Conservation (phyloP, 2,797 vertebrate genomes). For the Crocidura indochinensis region DNA sequence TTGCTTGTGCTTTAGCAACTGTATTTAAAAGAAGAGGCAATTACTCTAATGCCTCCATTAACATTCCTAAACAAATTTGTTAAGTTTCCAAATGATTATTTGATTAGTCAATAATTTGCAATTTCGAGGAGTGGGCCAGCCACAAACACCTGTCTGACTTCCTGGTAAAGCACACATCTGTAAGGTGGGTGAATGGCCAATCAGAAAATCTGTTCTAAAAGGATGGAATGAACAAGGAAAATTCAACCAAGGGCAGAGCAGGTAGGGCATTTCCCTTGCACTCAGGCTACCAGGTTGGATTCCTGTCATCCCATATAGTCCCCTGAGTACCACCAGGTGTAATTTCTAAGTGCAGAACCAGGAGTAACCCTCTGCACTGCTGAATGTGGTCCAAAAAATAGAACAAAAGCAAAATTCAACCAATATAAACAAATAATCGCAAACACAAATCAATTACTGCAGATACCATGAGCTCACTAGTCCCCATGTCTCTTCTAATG, state of each 20-base stretch:
- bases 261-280: no score
- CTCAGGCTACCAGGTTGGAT: no score
- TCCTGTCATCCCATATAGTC: no score
- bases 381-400: no score
- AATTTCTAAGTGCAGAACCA: no score
- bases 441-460: constrained; percentile 18
- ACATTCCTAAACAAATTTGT: neutral
- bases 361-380: no score
- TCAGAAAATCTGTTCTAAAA: constrained; percentile 19
- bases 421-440: neutral
- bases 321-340: no score
- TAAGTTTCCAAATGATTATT: neutral
- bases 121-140: neutral
- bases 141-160: neutral
- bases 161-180: constrained; percentile 20
- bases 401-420: no score
- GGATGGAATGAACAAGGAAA: constrained; percentile 19
- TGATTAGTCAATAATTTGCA: neutral
- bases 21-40: constrained; percentile 69
- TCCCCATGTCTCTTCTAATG: neutral
- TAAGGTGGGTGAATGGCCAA: neutral
- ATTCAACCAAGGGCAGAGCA: neutral
- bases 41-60: constrained; percentile 45
- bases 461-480: neutral
- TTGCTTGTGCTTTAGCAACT: constrained; percentile 92